Percentiles rank a stretch among this genome's conserved stretches.
Conservation (phyloP, 2,888 invertebrate genomes). For the Monopis laevigella region DNA sequence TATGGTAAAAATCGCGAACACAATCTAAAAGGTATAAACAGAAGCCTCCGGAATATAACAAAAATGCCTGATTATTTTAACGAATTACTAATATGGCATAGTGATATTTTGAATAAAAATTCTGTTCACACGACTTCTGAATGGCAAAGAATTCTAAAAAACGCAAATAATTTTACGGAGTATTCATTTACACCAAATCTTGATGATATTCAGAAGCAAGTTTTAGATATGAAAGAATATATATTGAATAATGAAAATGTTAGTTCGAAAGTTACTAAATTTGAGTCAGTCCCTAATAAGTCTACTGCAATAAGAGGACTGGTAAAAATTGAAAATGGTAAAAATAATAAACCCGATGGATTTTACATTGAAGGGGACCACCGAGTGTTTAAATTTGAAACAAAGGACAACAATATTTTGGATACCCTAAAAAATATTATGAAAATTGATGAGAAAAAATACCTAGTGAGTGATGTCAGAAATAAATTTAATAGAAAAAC, state of each 20-base stretch:
- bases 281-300: too few species aligned
- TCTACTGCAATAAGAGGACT: too few species aligned
- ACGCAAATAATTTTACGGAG: neutral
- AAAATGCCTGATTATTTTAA: slow-evolving; percentile 30
- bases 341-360: neutral
- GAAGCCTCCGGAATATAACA: too few species aligned
- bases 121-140: slow-evolving; percentile 16
- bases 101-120: slow-evolving; percentile 29
- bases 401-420: neutral
- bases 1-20: too few species aligned
- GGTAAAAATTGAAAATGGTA: too few species aligned
- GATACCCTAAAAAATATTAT: neutral
- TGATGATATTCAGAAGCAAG: neutral
- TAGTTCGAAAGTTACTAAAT: too few species aligned
- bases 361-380: neutral
- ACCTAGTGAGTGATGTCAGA: too few species aligned
- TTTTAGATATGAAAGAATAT: neutral
- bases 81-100: slow-evolving; percentile 33
- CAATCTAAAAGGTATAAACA: too few species aligned
- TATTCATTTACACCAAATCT: neutral
- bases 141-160: neutral
- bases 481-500: too few species aligned
- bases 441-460: neutral
- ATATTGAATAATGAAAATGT: too few species aligned
- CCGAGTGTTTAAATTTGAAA: neutral